Base-by-base conservation (phyloP, 1,140 invertebrate genomes). In the Bombus pyrosoma region DNA sequence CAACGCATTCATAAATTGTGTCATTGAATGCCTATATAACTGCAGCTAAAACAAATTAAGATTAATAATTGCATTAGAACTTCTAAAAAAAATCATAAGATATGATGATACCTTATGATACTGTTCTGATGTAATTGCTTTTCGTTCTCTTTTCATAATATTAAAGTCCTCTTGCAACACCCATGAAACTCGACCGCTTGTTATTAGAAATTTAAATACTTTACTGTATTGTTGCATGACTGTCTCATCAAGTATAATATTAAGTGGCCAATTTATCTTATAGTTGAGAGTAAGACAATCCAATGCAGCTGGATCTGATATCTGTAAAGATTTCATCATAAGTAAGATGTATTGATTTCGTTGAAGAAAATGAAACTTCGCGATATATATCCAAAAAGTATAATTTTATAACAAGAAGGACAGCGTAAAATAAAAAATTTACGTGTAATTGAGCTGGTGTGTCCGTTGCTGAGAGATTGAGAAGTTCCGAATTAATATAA, bases 201-300 rank as follows among this genome's bases (percentile, higher is more conserved):
- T 97, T 12, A 98, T 87, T 28, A 98, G 92, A 93, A 97, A 97
- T 91, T 97, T 96, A 89, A 98, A 98, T 0, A 98, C 96, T 90
- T 96, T 96, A 2, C 96, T 96, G 91, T 98, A 98, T 88, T 97
- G 96, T 18, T 95, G 90, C 80, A 98, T 94, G 0, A 96, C 95
- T 81, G 97, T 96, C 0, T 96, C 96, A 8, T 97, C 97, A 39
- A 98, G 93, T 57, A 98, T 96, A 43, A 98, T 96, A 92, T 98
- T 98, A 2, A 98, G 91, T 0, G 97, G 97, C 97, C 97, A 98
- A 22, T 96, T 94, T 3, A 97, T 95, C 68, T 96, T 95, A 90
- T 97, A 97, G 25, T 96, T 96, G n/a, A 98, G 92, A 0, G 95
- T 96, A 3, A 98, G 92, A 88, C 96, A 97, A 71, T 96, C 95